These are phyloP conservation scores for Prochilodus magdalenae DNA, from an alignment of 2,113 vertebrate genomes.

Conservation along the genomic window DNA sequence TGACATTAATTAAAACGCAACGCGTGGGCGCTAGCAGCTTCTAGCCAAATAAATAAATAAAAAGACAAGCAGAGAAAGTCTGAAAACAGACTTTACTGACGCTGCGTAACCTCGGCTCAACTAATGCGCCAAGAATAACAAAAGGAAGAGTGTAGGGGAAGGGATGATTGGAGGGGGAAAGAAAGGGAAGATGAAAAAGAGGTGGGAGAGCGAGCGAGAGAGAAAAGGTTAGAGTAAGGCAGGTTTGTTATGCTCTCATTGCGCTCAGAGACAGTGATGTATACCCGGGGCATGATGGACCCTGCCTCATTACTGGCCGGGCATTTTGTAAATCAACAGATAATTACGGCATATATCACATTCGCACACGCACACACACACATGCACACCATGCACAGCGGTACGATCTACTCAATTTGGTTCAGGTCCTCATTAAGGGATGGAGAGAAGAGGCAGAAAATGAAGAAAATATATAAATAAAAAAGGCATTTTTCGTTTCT, in stretches of 20 bases:
- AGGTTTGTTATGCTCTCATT: slow-evolving; percentile 40
- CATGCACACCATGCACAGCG: slow-evolving; percentile 60
- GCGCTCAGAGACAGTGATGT: slow-evolving; percentile 80
- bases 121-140: slow-evolving; percentile 9
- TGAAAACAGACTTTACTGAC: slow-evolving; percentile 42
- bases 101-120: slow-evolving; percentile 27
- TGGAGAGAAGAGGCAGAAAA: slow-evolving; percentile 28
- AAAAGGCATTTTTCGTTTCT: slow-evolving; percentile 18
- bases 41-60: slow-evolving; percentile 50
- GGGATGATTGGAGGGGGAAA: not conserved
- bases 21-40: slow-evolving; percentile 44
- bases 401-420: slow-evolving; percentile 68
- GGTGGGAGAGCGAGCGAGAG: not conserved
- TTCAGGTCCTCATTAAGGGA: slow-evolving; percentile 39
- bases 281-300: slow-evolving; percentile 72
- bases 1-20: slow-evolving; percentile 61
- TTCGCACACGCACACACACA: slow-evolving; percentile 49
- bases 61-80: slow-evolving; percentile 4
- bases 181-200: not conserved
- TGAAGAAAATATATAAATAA: not conserved
- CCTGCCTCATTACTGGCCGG: slow-evolving; percentile 79
- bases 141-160: not conserved
- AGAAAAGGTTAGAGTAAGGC: slow-evolving; percentile 3
- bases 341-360: slow-evolving; percentile 84
- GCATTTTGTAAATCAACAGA: slow-evolving; percentile 84